Conservation (phyloP, 37 sponge, comb jelly and placozoan genomes). For the Bolinopsis microptera region DNA sequence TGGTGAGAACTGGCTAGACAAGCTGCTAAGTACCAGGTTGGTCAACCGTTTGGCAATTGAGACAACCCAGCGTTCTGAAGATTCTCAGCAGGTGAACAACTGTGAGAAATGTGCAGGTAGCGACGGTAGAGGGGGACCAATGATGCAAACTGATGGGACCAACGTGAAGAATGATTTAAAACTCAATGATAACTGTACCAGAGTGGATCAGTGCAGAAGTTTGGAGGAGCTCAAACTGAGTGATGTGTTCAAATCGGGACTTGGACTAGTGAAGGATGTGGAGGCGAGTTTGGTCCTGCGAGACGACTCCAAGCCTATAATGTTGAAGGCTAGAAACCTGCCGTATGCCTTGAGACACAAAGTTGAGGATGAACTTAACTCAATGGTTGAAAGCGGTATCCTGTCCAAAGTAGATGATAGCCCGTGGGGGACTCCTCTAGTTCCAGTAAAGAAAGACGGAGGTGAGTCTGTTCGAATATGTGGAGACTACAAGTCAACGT, state of each 20-base stretch:
- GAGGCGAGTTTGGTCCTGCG: not conserved
- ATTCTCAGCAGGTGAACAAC: no score
- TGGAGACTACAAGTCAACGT: conserved; percentile 7
- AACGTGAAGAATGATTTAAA: no score
- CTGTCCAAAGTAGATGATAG: not conserved
- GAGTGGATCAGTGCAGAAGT: no score
- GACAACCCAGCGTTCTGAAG: no score
- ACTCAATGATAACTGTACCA: no score
- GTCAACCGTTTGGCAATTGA: no score
- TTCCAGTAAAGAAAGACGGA: conserved; percentile 20
- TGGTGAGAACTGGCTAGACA: no score
- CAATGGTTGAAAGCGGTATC: not conserved
- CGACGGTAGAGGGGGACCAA: no score
- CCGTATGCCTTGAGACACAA: not conserved
- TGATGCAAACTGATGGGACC: no score
- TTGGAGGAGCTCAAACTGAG: conserved; percentile 27
- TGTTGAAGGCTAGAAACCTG: not conserved
- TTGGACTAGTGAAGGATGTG: not conserved
- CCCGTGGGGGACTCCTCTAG: not conserved
- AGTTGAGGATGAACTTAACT: not conserved
- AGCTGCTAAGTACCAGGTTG: no score
- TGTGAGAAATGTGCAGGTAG: no score
- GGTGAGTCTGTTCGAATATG: not conserved
- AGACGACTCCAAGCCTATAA: not conserved
- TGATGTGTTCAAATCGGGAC: not conserved